These are phyloP conservation scores for Cryptocephalus primarius DNA, from an alignment of 2,888 invertebrate genomes.

Conservation along the genomic window DNA sequence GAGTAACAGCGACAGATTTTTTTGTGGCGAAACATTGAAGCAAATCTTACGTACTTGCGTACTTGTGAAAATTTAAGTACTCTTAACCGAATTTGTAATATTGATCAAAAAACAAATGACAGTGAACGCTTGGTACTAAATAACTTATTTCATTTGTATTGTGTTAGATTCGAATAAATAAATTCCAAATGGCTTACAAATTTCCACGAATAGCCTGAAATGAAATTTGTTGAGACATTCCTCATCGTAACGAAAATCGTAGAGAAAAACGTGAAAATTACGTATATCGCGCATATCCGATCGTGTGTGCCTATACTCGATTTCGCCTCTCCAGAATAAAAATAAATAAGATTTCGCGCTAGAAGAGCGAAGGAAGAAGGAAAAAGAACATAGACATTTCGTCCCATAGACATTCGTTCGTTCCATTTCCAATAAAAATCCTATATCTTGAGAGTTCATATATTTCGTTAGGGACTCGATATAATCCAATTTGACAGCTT, in stretches of 20 bases:
- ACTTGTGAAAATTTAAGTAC: too few species aligned
- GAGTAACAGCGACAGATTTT: too few species aligned
- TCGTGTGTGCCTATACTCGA: conserved; percentile 11
- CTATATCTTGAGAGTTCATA: background rate
- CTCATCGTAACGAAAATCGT: background rate
- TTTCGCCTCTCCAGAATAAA: conserved; percentile 9
- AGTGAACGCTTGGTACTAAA: too few species aligned
- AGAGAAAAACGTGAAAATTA: conserved; percentile 7
- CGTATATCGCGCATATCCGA: conserved; percentile 10
- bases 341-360: conserved; percentile 12
- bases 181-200: too few species aligned
- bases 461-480: background rate
- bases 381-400: background rate
- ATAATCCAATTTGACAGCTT: background rate
- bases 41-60: too few species aligned
- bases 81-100: too few species aligned
- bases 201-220: background rate
- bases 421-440: conserved; percentile 6
- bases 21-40: too few species aligned
- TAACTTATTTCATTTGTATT: too few species aligned
- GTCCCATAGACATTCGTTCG: conserved; percentile 3
- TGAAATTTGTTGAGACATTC: background rate
- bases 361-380: conserved; percentile 4
- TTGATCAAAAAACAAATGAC: too few species aligned
- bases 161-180: too few species aligned